Evolutionary conservation across 2,888 invertebrate species (phyloP), one percentile per base, ranked within the genome.

Genomic region (Molorchus minor): DNA sequence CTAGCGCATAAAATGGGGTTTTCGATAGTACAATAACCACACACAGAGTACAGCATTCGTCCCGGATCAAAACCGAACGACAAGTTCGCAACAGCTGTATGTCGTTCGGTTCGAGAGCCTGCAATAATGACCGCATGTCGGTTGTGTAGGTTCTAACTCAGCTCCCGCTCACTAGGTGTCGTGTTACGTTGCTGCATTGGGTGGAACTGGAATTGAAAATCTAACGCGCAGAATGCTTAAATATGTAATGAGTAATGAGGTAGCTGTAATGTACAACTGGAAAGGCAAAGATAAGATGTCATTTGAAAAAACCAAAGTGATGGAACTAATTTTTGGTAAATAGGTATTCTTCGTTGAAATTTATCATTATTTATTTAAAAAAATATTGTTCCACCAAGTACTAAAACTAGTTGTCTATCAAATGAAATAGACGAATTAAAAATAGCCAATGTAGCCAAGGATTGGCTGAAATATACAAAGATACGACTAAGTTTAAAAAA

Each of bases 121-220:
- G n/a, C n/a, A n/a, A n/a, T n/a, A n/a, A n/a, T n/a, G n/a, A n/a
- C n/a, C n/a, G n/a, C n/a, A n/a, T n/a, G n/a, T n/a, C n/a, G n/a
- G n/a, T n/a, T n/a, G n/a, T n/a, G n/a, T n/a, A n/a, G n/a, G n/a
- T n/a, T n/a, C n/a, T n/a, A n/a, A n/a, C n/a, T n/a, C n/a, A n/a
- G n/a, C n/a, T n/a, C n/a, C n/a, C n/a, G n/a, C n/a, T n/a, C n/a
- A n/a, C n/a, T n/a, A n/a, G n/a, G n/a, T n/a, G n/a, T n/a, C n/a
- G n/a, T n/a, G n/a, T n/a, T n/a, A n/a, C n/a, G n/a, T 44, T 3
- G 44, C 44, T 15, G 44, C 44, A 29, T 29, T 44, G 21, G 44
- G 44, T 2, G 25, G 44, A 25, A 12, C 21, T 7, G 12, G 44
- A 2, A 25, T 44, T n/a, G 21, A 29, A 25, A 44, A 44, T 29